These are phyloP conservation scores for Chaetodon trifascialis DNA, from an alignment of 2,113 vertebrate species.

Conservation along the genomic window DNA sequence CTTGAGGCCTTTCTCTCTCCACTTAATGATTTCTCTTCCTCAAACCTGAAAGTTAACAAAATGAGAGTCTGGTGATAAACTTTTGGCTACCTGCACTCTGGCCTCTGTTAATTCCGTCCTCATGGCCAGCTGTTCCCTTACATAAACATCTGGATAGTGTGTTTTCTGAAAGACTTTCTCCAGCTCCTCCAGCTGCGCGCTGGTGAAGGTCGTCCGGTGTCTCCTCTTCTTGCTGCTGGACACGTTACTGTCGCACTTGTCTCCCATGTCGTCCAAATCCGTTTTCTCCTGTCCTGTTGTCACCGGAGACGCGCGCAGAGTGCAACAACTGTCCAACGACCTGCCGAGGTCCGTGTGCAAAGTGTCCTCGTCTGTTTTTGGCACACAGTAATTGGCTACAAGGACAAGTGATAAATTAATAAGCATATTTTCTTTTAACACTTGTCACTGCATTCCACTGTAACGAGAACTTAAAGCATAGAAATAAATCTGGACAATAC, in stretches of 20 bases:
- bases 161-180: slow-evolving; percentile 99
- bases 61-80: not conserved
- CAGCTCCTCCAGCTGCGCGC: slow-evolving; percentile 96
- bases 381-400: slow-evolving; percentile 88
- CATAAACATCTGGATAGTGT: slow-evolving; percentile 99
- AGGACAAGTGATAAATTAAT: not conserved
- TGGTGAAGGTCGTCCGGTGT: slow-evolving; percentile 97
- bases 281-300: slow-evolving; percentile 88
- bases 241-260: slow-evolving; percentile 98
- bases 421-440: not conserved
- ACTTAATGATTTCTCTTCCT: not conserved
- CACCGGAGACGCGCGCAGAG: slow-evolving; percentile 89
- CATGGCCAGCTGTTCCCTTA: slow-evolving; percentile 96
- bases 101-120: slow-evolving; percentile 98
- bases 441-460: not conserved
- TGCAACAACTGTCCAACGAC: slow-evolving; percentile 91
- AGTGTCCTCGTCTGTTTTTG: slow-evolving; percentile 90
- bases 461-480: not conserved
- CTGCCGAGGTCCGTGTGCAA: slow-evolving; percentile 88
- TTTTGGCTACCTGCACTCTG: slow-evolving; percentile 92
- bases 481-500: not conserved
- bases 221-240: slow-evolving; percentile 98
- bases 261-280: slow-evolving; percentile 91
- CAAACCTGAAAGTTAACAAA: not conserved
- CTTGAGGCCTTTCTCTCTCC: not conserved